phyloP scores from a whole-genome alignment of 1,140 invertebrate genomes.

The Oreohelix idahoensis region DNA sequence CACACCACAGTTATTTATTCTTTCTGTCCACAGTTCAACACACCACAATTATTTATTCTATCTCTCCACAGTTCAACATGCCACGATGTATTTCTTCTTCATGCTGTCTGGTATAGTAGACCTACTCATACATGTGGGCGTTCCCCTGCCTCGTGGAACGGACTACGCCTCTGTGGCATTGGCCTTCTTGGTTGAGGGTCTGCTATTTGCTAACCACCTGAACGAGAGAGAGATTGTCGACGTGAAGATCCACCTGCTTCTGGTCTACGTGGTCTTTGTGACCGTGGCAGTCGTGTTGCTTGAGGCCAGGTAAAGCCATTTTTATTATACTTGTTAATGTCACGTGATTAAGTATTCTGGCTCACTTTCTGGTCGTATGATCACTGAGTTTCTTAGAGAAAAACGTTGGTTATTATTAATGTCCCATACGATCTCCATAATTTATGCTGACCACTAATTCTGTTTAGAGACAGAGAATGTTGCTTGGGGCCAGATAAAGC shows the following conservation, averaged over 20 bases:
- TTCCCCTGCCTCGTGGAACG: constrained; percentile 70
- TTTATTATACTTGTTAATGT: too few species aligned
- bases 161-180: constrained; percentile 72
- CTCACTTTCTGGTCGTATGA: too few species aligned
- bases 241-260: constrained; percentile 74
- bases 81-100: constrained; percentile 77
- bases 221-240: constrained; percentile 74
- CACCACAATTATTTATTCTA: too few species aligned
- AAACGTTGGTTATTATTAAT: too few species aligned
- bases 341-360: too few species aligned
- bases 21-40: too few species aligned
- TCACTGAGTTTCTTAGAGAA: too few species aligned
- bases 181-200: constrained; percentile 73
- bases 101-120: constrained; percentile 74
- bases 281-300: constrained; percentile 63
- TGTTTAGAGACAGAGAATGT: too few species aligned
- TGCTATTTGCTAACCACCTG: constrained; percentile 75
- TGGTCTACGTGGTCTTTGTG: constrained; percentile 71
- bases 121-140: constrained; percentile 66
- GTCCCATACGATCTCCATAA: too few species aligned
- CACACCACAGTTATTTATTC: too few species aligned
- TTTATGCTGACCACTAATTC: too few species aligned
- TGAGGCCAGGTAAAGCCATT: constrained; percentile 55
- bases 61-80: constrained; percentile 72
- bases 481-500: too few species aligned